Base-by-base conservation (phyloP, 1,140 invertebrate genomes). In the Manduca sexta region DNA sequence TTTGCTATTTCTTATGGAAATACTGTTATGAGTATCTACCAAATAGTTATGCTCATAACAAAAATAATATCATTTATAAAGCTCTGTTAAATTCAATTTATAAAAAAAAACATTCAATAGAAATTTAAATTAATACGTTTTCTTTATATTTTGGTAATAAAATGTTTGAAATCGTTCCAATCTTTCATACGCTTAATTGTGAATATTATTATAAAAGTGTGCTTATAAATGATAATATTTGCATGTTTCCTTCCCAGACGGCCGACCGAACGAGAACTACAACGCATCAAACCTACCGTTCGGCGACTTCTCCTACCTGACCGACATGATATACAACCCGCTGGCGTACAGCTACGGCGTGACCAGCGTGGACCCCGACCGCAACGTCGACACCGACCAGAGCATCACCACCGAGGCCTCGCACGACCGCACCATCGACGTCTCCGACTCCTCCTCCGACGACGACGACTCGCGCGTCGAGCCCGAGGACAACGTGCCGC, bases 281-380 rank as follows among this genome's bases (percentile, higher is more conserved):
- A 88, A 88, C 60, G 83, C 86, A 12, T 86, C 87, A 0, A 88
- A 88, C 59, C 75, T 89, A 17, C 87, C 87, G 1, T 89, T 87
- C 67, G 88, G 88, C 12, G 88, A 89, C 60, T 86, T 89, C 62
- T 86, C 86, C 0, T 89, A 88, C 61, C 68, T 89, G n/a, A 89
- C 88, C 0, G 85, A 87, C 46, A 86, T 87, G 70, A 85, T 87
- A 55, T 80, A 82, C 64, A 81, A 83, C 59, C 78, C 77, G 1
- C 52, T 80, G 14, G 68, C 78, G 0, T 83, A 79, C 60, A 45
- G 52, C 18, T 82, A 80, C 65, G 74, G 71, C 2, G 76, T 80
- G 4, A 66, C 76, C 37, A 76, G 65, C 60, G 74, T 72, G 0
- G 80, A 84, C 45, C 71, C 81, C 1, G 76, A 80, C 53, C 45